Evolutionary conservation across 2,797 vertebrate genomes (phyloP), one percentile per base, ranked within the genome.

Genomic region (Smutsia gigantea): DNA sequence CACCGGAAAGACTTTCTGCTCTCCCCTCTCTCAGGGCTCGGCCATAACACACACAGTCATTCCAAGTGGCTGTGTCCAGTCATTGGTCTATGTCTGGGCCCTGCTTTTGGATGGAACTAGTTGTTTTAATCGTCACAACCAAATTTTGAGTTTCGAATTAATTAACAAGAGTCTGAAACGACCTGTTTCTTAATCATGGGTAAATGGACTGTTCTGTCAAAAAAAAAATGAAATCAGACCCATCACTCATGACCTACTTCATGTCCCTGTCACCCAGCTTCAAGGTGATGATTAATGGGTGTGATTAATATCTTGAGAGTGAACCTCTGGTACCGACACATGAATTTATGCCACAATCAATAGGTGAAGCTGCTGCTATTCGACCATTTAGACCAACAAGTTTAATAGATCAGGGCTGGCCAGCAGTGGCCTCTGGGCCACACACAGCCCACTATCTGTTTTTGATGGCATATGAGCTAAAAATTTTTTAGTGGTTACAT

Each of bases 61-160:
- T 34, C 53, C 34, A 42, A 46, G 31, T 12, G 31, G 59, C 0
- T 29, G 61, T 18, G 59, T 15, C 2, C 25, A 27, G 37, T 7
- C 25, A 21, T 18, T 66, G 13, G 39, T 63, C 42, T 68, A 19
- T 4, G 25, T 68, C 49, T 79, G 63, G 10, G 85, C 1, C 82
- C n/a, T 83, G 34, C 57, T 91, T 91, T 87, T 39, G 55, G 19
- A 23, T 29, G 17, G 82, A 89, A 83, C 25, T 69, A 59, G 1
- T 82, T 96, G 92, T 90, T 93, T 82, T 77, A 92, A 92, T 93
- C 86, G 74, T 53, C 78, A 53, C 11, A 74, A 94, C 46, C 66
- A 78, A 74, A 78, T 64, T 94, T 72, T 64, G 68, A 92, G 63
- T 64, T 96, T 87, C 66, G 42, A 92, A 87, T 94, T 90, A 78